Conservation (phyloP, 92 coral and sea anemone genomes). For the Pocillopora meandrina region DNA sequence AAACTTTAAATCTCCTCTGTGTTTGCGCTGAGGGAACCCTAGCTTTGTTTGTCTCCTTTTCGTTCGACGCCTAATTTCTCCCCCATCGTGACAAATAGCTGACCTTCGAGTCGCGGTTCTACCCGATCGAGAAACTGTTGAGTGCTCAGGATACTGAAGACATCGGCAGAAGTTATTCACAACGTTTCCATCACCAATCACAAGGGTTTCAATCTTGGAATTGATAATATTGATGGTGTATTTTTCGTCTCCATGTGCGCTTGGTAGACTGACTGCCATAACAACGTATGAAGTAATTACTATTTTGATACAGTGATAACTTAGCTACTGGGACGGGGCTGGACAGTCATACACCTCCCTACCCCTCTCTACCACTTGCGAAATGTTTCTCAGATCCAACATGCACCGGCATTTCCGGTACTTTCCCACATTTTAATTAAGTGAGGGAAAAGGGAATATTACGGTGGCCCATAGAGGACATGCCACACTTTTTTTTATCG, state of each 20-base stretch:
- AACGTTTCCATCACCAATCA: conserved; percentile 14
- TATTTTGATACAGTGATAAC: too few relatives aligned
- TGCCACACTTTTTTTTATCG: too few relatives aligned
- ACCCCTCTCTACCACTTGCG: too few relatives aligned
- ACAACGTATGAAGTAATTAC: background rate
- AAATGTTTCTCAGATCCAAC: too few relatives aligned
- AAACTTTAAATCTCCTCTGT: background rate
- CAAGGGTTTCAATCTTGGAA: background rate
- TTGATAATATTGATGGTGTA: background rate
- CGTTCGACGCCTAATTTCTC: background rate
- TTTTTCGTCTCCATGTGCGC: background rate
- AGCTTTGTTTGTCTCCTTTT: conserved; percentile 3
- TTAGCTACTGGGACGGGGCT: too few relatives aligned
- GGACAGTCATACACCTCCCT: too few relatives aligned
- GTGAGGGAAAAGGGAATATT: too few relatives aligned
- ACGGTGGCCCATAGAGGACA: too few relatives aligned
- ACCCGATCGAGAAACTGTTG: background rate
- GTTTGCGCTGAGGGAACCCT: conserved; percentile 12
- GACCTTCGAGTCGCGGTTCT: background rate
- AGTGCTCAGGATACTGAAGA: background rate
- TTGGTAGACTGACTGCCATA: background rate
- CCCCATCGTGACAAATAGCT: conserved; percentile 27
- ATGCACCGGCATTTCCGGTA: too few relatives aligned
- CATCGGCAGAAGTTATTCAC: background rate
- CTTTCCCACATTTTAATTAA: too few relatives aligned